Conservation (phyloP, 1,140 invertebrate species). For the Halesus radiatus region DNA sequence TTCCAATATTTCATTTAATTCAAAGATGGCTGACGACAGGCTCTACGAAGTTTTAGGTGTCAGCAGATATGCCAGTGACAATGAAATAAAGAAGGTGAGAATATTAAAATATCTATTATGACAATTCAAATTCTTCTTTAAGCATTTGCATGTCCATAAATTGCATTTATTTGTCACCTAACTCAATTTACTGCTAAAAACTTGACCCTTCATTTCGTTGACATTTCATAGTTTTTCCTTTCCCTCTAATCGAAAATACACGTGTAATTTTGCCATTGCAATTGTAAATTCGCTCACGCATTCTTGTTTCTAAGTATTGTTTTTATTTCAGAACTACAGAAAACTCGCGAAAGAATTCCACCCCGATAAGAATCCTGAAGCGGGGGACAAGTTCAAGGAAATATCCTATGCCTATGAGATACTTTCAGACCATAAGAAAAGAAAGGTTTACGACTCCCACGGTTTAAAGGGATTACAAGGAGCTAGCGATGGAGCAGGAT, state of each 20-base stretch:
- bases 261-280: not conserved
- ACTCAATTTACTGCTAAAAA: constrained; percentile 32
- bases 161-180: constrained; percentile 6
- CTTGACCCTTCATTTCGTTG: constrained; percentile 31
- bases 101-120: constrained; percentile 27
- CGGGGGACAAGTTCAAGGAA: constrained; percentile 90
- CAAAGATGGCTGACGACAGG: constrained; percentile 78
- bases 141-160: not conserved
- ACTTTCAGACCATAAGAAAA: constrained; percentile 79
- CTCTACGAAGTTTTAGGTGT: constrained; percentile 89
- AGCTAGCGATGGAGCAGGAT: constrained; percentile 65
- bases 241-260: constrained; percentile 12
- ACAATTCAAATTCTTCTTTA: not conserved
- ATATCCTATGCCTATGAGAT: constrained; percentile 92
- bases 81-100: constrained; percentile 90
- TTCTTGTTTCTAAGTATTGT: constrained; percentile 2
- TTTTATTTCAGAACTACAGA: constrained; percentile 79
- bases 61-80: constrained; percentile 79
- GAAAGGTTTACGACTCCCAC: constrained; percentile 81
- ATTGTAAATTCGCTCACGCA: not conserved
- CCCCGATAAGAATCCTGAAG: constrained; percentile 88
- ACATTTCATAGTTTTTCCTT: constrained; percentile 20
- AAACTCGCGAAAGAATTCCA: constrained; percentile 91
- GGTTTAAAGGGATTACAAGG: constrained; percentile 85
- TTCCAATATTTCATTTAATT: constrained; percentile 11